phyloP scores from a whole-genome alignment of 2,797 vertebrate genomes.

The Moxostoma hubbsi region DNA sequence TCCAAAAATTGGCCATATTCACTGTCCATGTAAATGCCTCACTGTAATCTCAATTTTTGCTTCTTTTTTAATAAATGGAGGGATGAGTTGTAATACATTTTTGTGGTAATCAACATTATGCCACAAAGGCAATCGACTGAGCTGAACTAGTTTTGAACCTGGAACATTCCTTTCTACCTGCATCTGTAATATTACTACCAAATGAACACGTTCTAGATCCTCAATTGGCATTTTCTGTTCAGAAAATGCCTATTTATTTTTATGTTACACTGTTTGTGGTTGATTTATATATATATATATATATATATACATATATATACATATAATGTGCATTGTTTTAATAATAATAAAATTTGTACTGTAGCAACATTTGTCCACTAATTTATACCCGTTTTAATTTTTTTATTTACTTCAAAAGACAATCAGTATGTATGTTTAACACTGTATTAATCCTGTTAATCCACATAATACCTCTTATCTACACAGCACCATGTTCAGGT shows the following conservation, averaged over 20 bases:
- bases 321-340: slow-evolving; percentile 15
- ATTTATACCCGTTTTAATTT: not conserved
- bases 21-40: too few species aligned
- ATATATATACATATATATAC: too few species aligned
- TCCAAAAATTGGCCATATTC: too few species aligned
- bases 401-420: slow-evolving; percentile 15
- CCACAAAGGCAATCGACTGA: too few species aligned
- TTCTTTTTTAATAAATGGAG: too few species aligned
- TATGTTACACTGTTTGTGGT: slow-evolving; percentile 42
- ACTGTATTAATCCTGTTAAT: not conserved
- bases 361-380: not conserved
- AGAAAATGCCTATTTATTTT: too few species aligned
- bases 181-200: not conserved
- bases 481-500: not conserved
- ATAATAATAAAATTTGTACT: slow-evolving; percentile 40
- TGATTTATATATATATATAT: not conserved
- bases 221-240: not conserved
- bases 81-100: too few species aligned
- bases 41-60: too few species aligned
- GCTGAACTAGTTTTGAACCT: too few species aligned
- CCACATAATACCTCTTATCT: not conserved
- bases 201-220: not conserved
- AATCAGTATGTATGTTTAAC: not conserved
- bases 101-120: too few species aligned
- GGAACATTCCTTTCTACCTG: not conserved